Percentiles rank a stretch among this genome's conserved stretches.
Conservation (phyloP, 2,797 vertebrate species). For the Falco rusticolus region DNA sequence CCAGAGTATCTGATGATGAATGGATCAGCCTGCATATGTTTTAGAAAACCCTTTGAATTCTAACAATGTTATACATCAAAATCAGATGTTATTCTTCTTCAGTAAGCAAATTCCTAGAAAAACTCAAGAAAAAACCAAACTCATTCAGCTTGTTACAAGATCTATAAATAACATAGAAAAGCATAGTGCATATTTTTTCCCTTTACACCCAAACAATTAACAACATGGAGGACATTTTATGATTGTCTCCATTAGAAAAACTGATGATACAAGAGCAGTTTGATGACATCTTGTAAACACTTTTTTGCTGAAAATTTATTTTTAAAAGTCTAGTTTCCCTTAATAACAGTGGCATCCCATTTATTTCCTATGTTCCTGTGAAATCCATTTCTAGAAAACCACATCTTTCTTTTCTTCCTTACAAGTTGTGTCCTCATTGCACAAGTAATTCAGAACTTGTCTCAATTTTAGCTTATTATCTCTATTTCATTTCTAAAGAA, state of each 20-base stretch:
- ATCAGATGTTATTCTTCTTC: not conserved
- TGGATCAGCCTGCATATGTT: not conserved
- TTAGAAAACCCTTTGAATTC: constrained; percentile 5
- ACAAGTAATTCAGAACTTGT: not conserved
- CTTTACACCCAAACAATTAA: not conserved
- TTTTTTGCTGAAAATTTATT: not conserved
- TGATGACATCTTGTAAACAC: not conserved
- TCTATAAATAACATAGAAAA: not conserved
- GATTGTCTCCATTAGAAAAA: not conserved
- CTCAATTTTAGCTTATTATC: not conserved
- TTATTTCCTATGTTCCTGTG: not conserved
- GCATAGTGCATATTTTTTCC: not conserved
- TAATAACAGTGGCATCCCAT: not conserved
- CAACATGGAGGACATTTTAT: not conserved
- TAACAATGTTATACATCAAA: not conserved
- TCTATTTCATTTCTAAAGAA: not conserved
- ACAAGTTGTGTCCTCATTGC: not conserved
- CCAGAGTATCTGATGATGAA: not conserved
- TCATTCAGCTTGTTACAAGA: not conserved
- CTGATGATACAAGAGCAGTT: not conserved
- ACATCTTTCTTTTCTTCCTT: not conserved
- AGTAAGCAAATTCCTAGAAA: not conserved
- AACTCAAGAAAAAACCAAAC: constrained; percentile 5
- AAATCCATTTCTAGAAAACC: not conserved
- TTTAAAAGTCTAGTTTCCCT: not conserved